These are phyloP conservation scores for Drosophila meridionalis DNA, from an alignment of 2,888 invertebrate species.

Conservation along the genomic window DNA sequence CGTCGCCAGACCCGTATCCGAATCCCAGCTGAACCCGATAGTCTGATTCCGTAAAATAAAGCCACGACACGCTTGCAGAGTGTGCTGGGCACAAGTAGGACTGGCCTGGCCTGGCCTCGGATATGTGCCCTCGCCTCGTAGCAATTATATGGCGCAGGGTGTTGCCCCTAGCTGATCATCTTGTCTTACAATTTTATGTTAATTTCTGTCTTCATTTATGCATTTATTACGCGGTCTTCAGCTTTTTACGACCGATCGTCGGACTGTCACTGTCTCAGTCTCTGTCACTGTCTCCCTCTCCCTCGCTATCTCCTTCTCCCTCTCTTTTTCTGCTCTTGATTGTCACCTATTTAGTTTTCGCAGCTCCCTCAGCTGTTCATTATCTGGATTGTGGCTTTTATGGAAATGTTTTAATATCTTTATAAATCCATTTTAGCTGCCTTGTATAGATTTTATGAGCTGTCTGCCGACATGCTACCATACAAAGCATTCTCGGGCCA, in stretches of 20 bases:
- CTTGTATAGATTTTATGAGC: constrained; percentile 56
- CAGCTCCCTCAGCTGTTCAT: constrained; percentile 48
- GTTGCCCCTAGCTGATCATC: constrained; percentile 57
- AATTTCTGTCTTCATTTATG: constrained; percentile 66
- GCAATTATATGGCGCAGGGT: constrained; percentile 61
- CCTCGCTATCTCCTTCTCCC: no score
- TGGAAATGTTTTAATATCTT: constrained; percentile 61
- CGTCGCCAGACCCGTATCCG: constrained; percentile 17
- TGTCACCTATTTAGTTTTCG: constrained; percentile 71
- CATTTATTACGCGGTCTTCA: constrained; percentile 71
- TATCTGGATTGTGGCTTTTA: constrained; percentile 37
- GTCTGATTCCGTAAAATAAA: constrained; percentile 7
- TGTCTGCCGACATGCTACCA: constrained; percentile 41
- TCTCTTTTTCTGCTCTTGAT: constrained; percentile 46
- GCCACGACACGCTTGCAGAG: constrained; percentile 74
- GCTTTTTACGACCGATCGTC: constrained; percentile 64
- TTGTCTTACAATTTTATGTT: constrained; percentile 70
- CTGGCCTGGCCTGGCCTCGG: constrained; percentile 21
- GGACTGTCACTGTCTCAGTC: constrained; percentile 1
- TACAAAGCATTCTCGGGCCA: constrained; percentile 32
- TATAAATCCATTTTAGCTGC: constrained; percentile 68
- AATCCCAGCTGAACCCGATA: constrained; percentile 1
- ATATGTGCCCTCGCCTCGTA: constrained; percentile 8
- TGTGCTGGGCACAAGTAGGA: constrained; percentile 77
- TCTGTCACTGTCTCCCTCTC: background rate